Conservation (phyloP, 2,888 invertebrate genomes). For the Tenthredo mesomela region DNA sequence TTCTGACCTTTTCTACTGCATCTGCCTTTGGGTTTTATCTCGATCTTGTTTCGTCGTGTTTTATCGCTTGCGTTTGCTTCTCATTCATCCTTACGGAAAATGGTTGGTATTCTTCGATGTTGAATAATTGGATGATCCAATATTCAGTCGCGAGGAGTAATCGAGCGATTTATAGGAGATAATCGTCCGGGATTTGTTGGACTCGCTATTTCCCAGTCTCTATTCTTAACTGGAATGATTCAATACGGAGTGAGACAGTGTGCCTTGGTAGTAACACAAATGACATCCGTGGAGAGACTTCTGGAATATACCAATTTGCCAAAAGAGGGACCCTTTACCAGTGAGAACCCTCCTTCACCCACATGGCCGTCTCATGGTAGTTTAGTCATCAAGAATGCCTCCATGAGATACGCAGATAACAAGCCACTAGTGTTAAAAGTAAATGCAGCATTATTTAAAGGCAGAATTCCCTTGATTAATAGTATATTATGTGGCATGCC, state of each 20-base stretch:
- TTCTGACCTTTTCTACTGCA: conserved; percentile 82
- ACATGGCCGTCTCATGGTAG: conserved; percentile 86
- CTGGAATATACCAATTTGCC: conserved; percentile 88
- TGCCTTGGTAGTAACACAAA: conserved; percentile 86
- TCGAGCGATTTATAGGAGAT: background rate
- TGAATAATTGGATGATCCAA: background rate
- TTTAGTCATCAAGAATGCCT: conserved; percentile 82
- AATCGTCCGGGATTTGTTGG: conserved; percentile 83
- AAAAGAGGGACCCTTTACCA: conserved; percentile 80
- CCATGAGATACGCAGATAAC: conserved; percentile 82
- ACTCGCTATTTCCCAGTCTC: conserved; percentile 85
- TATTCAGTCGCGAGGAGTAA: background rate
- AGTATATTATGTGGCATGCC: too few species aligned
- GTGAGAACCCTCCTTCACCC: conserved; percentile 78
- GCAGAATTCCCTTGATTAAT: conserved; percentile 43
- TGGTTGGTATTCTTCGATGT: conserved; percentile 73
- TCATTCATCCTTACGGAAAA: conserved; percentile 82
- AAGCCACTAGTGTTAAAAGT: conserved; percentile 86
- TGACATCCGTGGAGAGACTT: conserved; percentile 90
- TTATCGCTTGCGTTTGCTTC: conserved; percentile 83
- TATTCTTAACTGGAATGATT: conserved; percentile 88
- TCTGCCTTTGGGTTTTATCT: conserved; percentile 88
- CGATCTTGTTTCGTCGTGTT: conserved; percentile 85
- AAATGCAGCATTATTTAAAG: background rate
- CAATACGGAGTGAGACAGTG: conserved; percentile 89